Base-by-base conservation (phyloP, 2,113 vertebrate genomes). In the Nipponia nippon region DNA sequence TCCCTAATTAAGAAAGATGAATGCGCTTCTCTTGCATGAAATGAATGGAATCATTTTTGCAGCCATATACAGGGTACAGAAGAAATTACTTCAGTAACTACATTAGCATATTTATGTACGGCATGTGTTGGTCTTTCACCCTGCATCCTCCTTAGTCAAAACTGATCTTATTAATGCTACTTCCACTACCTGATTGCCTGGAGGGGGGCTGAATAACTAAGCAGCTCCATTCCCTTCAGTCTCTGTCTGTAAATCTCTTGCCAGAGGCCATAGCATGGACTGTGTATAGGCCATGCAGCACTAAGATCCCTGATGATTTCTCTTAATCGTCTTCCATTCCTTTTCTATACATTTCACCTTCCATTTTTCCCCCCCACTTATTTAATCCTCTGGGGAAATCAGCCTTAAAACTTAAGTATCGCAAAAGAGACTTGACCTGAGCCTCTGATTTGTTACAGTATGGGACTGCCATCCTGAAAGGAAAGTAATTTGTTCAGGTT, bases 101-200 rank as follows among this genome's bases (percentile, higher is more conserved):
- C 67, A 96, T 97, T 96, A 92, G 58, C 94, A 93, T 91, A 93
- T 95, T 96, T 79, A 70, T 94, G 86, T 67, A 58, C 50, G 61
- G 21, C 58, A 36, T 49, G 40, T 55, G 47, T 88, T 89, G 71
- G 67, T 93, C 49, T 94, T 77, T 91, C 46, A 80, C 84, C 55
- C 82, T 89, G 55, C 38, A 40, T 86, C 59, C 59, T 80, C 87
- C 47, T 87, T 92, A 79, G 83, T 93, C 56, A 89, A 88, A 91
- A 96, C 23, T 30, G 83, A 29, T 72, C 53, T 87, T 89, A 87
- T 87, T 95, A 96, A 90, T 95, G 66, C 77, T 70, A 3, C 56
- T 91, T 86, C 72, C 16, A 56, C 56, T 87, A 30, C 70, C 58
- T 95, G 91, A 76, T 94, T 85, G 69, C 46, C 65, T 81, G 40